phyloP scores from a whole-genome alignment of 2,888 invertebrate species.

The Lasioglossum zephyrum region DNA sequence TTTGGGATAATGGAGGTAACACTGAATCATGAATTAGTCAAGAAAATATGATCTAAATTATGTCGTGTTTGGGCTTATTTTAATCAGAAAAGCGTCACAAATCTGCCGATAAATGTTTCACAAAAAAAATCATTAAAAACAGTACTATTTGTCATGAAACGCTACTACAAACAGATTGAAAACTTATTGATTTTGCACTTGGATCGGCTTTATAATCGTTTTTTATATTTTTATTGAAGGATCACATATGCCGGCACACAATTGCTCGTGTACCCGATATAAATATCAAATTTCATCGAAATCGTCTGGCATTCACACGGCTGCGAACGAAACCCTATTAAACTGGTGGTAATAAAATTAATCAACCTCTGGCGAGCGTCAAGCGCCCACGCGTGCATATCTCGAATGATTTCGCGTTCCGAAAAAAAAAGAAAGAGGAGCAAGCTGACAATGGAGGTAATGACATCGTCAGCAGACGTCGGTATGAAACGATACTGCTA shows the following conservation, averaged over 20 bases:
- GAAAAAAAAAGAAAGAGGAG: background rate
- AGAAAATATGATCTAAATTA: background rate
- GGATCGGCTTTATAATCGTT: background rate
- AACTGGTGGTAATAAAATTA: slow-evolving; percentile 47
- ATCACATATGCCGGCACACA: background rate
- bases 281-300: slow-evolving; percentile 30
- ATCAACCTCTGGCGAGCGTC: slow-evolving; percentile 28
- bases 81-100: background rate
- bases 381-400: background rate
- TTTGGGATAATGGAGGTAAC: background rate
- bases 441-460: background rate
- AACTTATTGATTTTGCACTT: background rate
- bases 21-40: background rate
- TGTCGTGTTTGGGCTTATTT: background rate
- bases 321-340: slow-evolving; percentile 43
- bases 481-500: slow-evolving; percentile 11
- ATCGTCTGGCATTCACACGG: background rate
- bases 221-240: background rate
- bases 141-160: background rate
- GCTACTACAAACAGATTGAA: background rate
- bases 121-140: background rate
- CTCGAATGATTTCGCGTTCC: slow-evolving; percentile 8
- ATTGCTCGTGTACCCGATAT: slow-evolving; percentile 1
- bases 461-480: background rate
- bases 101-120: background rate